These are phyloP conservation scores for Lasioglossum leucozonium DNA, from an alignment of 2,888 invertebrate species.

Conservation along the genomic window DNA sequence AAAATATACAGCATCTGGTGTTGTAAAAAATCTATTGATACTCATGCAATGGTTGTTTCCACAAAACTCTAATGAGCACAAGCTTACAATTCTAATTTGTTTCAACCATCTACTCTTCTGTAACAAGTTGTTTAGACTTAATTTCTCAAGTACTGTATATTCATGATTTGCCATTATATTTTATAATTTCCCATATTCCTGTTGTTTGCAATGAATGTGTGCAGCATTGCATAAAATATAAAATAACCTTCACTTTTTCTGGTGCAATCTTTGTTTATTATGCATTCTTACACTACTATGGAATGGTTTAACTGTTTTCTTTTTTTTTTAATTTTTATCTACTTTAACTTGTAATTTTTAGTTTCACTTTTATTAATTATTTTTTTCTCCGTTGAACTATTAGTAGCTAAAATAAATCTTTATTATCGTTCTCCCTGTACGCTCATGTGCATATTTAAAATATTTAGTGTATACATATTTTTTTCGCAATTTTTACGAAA, in stretches of 20 bases:
- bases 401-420: background rate
- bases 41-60: background rate
- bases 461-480: background rate
- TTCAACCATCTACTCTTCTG: background rate
- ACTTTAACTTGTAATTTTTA: background rate
- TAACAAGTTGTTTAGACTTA: background rate
- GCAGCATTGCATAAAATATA: background rate
- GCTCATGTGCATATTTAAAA: background rate
- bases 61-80: background rate
- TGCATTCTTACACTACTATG: background rate
- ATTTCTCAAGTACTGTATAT: background rate
- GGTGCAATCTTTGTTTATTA: background rate
- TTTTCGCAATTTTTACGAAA: too few species aligned
- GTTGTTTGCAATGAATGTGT: background rate
- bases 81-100: background rate
- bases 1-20: background rate
- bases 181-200: background rate
- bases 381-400: background rate
- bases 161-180: background rate
- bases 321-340: background rate
- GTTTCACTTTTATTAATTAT: background rate
- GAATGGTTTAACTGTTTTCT: background rate
- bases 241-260: background rate
- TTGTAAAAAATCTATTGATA: background rate
- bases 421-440: background rate